Evolutionary conservation across 1,140 invertebrate species (phyloP).

Genomic region (Eciton burchellii): DNA sequence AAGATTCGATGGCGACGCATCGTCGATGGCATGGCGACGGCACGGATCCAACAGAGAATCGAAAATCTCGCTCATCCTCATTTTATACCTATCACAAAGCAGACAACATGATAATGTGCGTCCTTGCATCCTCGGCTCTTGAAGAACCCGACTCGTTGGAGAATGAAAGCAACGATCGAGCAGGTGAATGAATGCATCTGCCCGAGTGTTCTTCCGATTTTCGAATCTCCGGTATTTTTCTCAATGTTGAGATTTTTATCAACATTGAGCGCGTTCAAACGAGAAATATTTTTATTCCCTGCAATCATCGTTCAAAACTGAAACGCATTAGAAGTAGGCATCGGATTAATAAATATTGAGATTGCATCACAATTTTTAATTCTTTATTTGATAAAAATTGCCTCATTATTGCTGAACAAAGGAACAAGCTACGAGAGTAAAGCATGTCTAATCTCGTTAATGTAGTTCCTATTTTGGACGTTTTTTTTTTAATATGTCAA

Average conservation of each 20-base stretch:
- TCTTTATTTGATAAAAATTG: no score
- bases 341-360: no score
- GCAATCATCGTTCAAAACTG: no score
- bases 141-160: not conserved
- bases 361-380: no score
- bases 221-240: not conserved
- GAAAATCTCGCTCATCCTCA: constrained; percentile 20
- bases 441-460: no score
- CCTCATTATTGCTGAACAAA: no score
- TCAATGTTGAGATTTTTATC: not conserved
- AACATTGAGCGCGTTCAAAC: not conserved
- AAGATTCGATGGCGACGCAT: not conserved
- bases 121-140: constrained; percentile 8
- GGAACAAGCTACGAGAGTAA: no score
- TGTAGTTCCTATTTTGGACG: no score
- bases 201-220: not conserved
- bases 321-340: no score
- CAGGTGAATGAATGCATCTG: not conserved
- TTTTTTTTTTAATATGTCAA: no score
- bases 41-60: not conserved
- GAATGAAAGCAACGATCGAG: constrained; percentile 19
- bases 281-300: no score
- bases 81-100: constrained; percentile 32
- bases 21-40: not conserved
- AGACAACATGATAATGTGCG: constrained; percentile 19